Evolutionary conservation across 2,888 invertebrate species (phyloP).

Genomic region (Callimorpha dominula): DNA sequence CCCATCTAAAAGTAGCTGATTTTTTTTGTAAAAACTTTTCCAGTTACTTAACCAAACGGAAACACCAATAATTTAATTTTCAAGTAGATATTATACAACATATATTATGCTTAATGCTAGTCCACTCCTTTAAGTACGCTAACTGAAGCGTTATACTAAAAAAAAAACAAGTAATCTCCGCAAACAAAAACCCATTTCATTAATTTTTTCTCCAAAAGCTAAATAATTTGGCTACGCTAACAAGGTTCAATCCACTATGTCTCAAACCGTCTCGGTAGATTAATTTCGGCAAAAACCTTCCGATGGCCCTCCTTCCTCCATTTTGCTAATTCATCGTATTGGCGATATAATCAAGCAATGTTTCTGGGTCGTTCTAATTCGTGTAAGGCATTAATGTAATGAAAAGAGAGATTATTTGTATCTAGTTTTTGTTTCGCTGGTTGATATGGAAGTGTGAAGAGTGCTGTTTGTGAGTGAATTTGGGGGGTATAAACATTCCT

Average conservation of each 20-base stretch:
- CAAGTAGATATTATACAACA: no score
- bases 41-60: no score
- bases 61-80: no score
- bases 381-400: conserved; percentile 36
- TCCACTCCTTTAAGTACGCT: no score
- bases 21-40: no score
- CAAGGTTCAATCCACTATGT: conserved; percentile 39
- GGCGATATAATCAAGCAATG: conserved; percentile 33
- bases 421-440: conserved; percentile 21
- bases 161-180: conserved; percentile 10
- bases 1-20: no score
- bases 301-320: conserved; percentile 30
- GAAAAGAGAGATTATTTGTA: conserved; percentile 26
- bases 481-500: conserved; percentile 2
- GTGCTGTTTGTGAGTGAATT: conserved; percentile 19
- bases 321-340: conserved; percentile 51
- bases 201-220: conserved; percentile 40
- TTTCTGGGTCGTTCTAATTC: conserved; percentile 34
- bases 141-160: neutral
- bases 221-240: conserved; percentile 34
- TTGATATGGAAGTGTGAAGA: conserved; percentile 26
- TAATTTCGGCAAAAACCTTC: conserved; percentile 49
- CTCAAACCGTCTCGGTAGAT: conserved; percentile 36
- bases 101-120: no score
- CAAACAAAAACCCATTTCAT: conserved; percentile 39